Base-by-base conservation (phyloP, 2,113 vertebrate genomes). In the Promerops cafer region DNA sequence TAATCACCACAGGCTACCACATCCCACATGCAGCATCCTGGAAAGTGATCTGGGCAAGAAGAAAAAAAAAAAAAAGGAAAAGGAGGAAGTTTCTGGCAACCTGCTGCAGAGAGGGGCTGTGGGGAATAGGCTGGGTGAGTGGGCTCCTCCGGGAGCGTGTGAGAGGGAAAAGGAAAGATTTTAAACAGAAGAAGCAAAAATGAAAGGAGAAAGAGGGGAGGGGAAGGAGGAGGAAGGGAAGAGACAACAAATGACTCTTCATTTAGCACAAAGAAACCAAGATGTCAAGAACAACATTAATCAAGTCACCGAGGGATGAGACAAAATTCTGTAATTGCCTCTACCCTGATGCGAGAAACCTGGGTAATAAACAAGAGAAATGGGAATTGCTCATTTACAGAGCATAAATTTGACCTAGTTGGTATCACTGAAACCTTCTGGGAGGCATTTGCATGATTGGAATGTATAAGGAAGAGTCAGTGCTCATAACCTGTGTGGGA, bases 311-410 rank as follows among this genome's bases (percentile, higher is more conserved):
- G 7, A 89, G 63, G 68, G 52, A 89, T 7, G 39, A 96, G 78
- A 93, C 59, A 45, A 89, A 94, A 87, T 86, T 56, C 90, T 66
- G 37, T 90, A 94, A 90, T 65, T 95, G 86, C 68, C 79, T 94
- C 88, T 52, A 70, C 30, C 50, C 54, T 4, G 5, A 31, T n/a
- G 56, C 0, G 1, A 90, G 76, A 80, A 89, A 64, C 47, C 56
- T 87, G 76, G 54, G 64, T 90, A 89, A 94, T 86, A 90, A 96
- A 92, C 79, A 89, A 44, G 76, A 95, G 64, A 83, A 92, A 92
- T 64, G 60, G 72, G 89, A 90, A 94, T 74, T 92, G 68, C 80
- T 81, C 83, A 59, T 89, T 89, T 92, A 59, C 60, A 65, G 93
- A 96, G 72, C 86, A 89, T 66, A 81, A 92, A 89, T 89, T 59